Base-by-base conservation (phyloP, 2,797 vertebrate genomes). In the Paramormyrops hopkinsi region DNA sequence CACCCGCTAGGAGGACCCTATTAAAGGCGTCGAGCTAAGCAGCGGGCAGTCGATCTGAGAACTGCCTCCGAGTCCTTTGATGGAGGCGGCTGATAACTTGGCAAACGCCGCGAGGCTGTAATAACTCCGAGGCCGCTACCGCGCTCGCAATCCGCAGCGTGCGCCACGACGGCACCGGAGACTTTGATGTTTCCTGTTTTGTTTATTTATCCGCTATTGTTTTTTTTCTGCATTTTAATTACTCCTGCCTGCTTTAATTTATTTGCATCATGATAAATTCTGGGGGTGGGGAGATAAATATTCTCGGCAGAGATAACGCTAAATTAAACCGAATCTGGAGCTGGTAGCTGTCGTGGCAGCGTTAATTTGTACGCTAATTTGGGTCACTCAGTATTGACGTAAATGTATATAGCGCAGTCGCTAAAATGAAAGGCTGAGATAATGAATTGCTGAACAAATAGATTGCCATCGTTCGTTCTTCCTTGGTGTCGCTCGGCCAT, bases 281-380 rank as follows among this genome's bases (percentile, higher is more conserved):
- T 56, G 53, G 14, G 85, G 33, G 37, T n/a, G 29, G 76, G 76
- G 41, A 41, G 76, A 37, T 91, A 29, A 83, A 89, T 51, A 93
- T 95, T 94, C 95, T 95, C 93, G 89, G 89, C 91, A 93, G 95
- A 95, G 90, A 92, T 93, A 94, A 95, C 94, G 96, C 91, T 94
- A 95, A 96, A 96, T 84, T 46, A 84, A 84, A 84, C 46, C 11
- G n/a, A 50, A 84, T 84, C 82, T 11, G 44, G 44, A 50, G n/a
- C 82, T 84, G 19, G 46, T 50, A 48, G 19, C 41, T 84, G 41
- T 84, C 41, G n/a, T 5, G 19, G 82, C 46, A 5, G 44, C 4
- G 17, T 84, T 84, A 84, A 46, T 84, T 46, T 25, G 82, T n/a
- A 82, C 41, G 82, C 22, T 84, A 46, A 46, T 84, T 84, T 14